Conservation (phyloP, 2,113 vertebrate species). For the Pangasianodon hypophthalmus region DNA sequence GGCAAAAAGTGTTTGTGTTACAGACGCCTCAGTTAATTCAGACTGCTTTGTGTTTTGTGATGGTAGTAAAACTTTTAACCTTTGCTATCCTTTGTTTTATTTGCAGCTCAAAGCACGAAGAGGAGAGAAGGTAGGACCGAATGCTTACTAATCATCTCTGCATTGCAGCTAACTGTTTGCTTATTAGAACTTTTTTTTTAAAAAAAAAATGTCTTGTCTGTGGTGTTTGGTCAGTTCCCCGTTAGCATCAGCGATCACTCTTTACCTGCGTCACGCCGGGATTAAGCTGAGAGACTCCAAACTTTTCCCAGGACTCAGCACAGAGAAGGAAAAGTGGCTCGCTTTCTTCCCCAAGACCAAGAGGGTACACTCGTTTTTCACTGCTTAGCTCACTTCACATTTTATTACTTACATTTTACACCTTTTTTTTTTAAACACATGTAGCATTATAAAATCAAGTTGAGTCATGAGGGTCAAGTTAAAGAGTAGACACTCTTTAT, state of each 20-base stretch:
- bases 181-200: background rate
- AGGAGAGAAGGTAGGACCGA: constrained; percentile 76
- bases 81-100: constrained; percentile 19
- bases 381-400: constrained; percentile 29
- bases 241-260: constrained; percentile 83
- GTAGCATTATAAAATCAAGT: background rate
- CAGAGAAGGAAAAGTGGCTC: constrained; percentile 93
- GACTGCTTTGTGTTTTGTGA: background rate
- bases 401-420: background rate
- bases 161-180: background rate
- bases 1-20: background rate
- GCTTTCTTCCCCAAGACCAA: constrained; percentile 89
- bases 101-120: constrained; percentile 79
- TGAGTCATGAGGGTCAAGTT: background rate
- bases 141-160: background rate
- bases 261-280: constrained; percentile 84
- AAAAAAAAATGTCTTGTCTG: background rate
- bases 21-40: background rate
- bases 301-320: constrained; percentile 72
- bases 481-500: background rate
- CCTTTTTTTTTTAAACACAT: background rate
- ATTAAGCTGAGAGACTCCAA: constrained; percentile 84
- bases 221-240: constrained; percentile 67
- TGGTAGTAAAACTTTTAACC: background rate
- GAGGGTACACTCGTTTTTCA: constrained; percentile 73